Percentiles rank a stretch among this genome's conserved stretches.
phyloP scores from a whole-genome alignment of 2,113 vertebrate species.

The Apteryx owenii region DNA sequence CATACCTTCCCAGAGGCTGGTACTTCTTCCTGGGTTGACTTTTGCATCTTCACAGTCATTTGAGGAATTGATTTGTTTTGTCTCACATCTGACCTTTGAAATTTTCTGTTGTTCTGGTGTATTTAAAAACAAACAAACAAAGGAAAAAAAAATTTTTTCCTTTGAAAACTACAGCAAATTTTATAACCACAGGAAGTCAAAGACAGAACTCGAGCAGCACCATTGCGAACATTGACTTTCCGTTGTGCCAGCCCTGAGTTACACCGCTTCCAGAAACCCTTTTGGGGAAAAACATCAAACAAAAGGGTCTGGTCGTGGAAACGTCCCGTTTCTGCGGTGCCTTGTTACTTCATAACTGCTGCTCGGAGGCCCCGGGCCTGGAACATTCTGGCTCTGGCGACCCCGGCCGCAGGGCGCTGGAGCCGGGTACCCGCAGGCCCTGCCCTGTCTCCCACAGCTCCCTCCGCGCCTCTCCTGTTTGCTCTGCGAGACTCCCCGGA shows the following conservation, averaged over 20 bases:
- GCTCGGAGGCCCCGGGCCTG: neutral
- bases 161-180: neutral
- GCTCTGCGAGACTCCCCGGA: accelerated
- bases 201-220: neutral
- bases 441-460: neutral
- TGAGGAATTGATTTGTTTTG: neutral
- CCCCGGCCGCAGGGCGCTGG: neutral
- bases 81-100: neutral
- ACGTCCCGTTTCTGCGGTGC: accelerated
- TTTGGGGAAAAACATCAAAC: neutral
- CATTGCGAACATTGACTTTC: neutral
- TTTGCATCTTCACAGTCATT: neutral
- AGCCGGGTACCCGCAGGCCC: neutral
- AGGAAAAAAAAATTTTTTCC: neutral
- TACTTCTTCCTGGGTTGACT: neutral
- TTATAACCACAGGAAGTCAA: neutral
- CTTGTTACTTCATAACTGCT: neutral
- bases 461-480: neutral
- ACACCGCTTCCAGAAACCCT: neutral
- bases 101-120: neutral
- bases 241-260: neutral
- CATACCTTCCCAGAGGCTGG: neutral
- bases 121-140: neutral
- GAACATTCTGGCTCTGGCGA: accelerated
- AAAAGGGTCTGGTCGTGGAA: neutral